Evolutionary conservation across 1,140 invertebrate genomes (phyloP).

Genomic region (Drosophila sproati): DNA sequence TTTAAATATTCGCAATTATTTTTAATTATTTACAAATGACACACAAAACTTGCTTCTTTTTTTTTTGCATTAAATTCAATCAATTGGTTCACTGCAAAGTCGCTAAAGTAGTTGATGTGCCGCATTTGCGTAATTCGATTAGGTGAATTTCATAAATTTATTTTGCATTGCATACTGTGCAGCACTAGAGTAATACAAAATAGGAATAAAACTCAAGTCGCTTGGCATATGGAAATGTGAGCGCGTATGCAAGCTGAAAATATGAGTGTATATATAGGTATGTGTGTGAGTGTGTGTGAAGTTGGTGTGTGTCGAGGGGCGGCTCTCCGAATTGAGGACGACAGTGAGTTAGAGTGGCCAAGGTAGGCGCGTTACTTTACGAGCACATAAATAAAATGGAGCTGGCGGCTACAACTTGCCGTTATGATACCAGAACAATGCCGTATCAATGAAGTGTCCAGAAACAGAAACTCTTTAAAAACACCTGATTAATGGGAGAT

Average conservation of each 20-base stretch:
- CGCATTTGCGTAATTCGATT: slow-evolving; percentile 54
- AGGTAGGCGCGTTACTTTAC: slow-evolving; percentile 74
- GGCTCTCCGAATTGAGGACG: slow-evolving; percentile 35
- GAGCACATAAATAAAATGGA: slow-evolving; percentile 72
- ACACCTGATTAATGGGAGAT: neutral
- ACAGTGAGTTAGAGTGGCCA: slow-evolving; percentile 49
- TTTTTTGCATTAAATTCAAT: slow-evolving; percentile 47
- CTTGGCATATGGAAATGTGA: slow-evolving; percentile 74
- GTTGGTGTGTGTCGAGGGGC: slow-evolving; percentile 74
- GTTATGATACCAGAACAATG: slow-evolving; percentile 16
- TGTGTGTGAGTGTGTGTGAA: slow-evolving; percentile 51
- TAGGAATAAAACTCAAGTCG: slow-evolving; percentile 53
- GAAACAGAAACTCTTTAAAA: neutral
- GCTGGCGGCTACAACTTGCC: slow-evolving; percentile 25
- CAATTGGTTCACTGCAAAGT: slow-evolving; percentile 37
- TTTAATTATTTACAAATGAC: neutral
- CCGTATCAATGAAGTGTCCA: neutral
- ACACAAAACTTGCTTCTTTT: slow-evolving; percentile 35
- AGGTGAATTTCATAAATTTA: slow-evolving; percentile 75
- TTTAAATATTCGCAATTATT: neutral
- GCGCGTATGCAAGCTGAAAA: slow-evolving; percentile 47
- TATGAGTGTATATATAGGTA: slow-evolving; percentile 8
- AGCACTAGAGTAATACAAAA: slow-evolving; percentile 24
- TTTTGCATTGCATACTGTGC: slow-evolving; percentile 65
- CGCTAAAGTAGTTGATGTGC: slow-evolving; percentile 58